These are phyloP conservation scores for Potamilus streckersoni DNA, from an alignment of 1,140 invertebrate genomes.

Conservation along the genomic window DNA sequence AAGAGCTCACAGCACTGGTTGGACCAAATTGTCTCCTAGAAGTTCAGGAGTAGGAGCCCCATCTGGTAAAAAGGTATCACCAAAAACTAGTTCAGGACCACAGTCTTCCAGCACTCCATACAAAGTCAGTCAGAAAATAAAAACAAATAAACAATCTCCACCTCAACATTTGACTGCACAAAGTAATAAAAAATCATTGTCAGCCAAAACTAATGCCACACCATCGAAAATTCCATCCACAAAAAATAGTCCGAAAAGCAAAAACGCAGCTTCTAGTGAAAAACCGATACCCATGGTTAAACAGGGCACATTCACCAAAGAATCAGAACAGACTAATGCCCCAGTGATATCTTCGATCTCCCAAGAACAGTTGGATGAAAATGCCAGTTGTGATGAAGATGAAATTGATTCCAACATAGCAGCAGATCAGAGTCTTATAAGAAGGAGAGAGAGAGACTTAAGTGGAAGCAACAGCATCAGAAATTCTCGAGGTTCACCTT, in stretches of 20 bases:
- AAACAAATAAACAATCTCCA: conserved; percentile 24
- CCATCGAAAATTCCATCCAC: conserved; percentile 13
- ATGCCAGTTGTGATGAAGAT: conserved; percentile 33
- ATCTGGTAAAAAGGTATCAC: conserved; percentile 1
- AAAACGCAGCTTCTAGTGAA: conserved; percentile 35
- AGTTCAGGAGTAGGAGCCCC: not conserved
- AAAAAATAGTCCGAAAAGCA: conserved; percentile 2
- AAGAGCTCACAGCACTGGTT: not conserved
- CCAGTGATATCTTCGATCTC: conserved; percentile 33
- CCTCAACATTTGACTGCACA: conserved; percentile 18
- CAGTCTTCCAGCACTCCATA: conserved; percentile 46
- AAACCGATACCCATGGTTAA: conserved; percentile 69
- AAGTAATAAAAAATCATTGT: not conserved
- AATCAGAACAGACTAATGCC: conserved; percentile 63
- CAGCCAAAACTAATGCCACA: conserved; percentile 26
- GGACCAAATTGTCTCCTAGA: not conserved
- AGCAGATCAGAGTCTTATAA: conserved; percentile 8
- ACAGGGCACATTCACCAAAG: conserved; percentile 90
- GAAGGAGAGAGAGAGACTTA: conserved; percentile 11
- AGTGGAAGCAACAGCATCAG: conserved; percentile 23
- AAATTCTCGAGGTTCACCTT: conserved; percentile 30
- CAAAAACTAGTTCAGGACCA: conserved; percentile 14
- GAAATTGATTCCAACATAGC: conserved; percentile 14
- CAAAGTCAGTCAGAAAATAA: conserved; percentile 27
- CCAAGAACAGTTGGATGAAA: conserved; percentile 1